Evolutionary conservation across 92 coral and sea anemone genomes (phyloP).

Genomic region (Plumapathes pennacea): DNA sequence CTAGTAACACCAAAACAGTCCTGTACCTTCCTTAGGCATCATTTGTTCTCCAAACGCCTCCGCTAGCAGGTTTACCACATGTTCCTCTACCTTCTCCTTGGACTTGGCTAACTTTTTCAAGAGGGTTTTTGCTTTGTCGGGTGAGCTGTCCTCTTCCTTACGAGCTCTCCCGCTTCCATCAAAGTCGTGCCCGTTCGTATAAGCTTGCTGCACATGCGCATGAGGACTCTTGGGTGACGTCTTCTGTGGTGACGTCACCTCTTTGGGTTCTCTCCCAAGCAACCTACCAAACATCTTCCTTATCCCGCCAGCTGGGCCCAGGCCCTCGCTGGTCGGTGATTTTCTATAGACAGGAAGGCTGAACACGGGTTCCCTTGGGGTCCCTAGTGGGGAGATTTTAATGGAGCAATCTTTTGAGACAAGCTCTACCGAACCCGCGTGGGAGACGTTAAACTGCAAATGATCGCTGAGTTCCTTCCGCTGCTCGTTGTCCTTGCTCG

Average conservation of each 20-base stretch:
- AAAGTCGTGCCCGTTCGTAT: not conserved
- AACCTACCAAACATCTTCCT: constrained; percentile 57
- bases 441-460: constrained; percentile 45
- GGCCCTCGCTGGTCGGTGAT: constrained; percentile 3
- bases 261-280: constrained; percentile 46
- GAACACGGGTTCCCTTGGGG: constrained; percentile 36
- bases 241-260: constrained; percentile 12
- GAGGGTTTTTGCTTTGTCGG: constrained; percentile 36
- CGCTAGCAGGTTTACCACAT: constrained; percentile 57
- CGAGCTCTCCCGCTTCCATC: not conserved
- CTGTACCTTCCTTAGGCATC: constrained; percentile 55
- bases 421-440: constrained; percentile 54
- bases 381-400: constrained; percentile 57
- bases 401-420: constrained; percentile 64
- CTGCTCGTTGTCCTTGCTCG: constrained; percentile 14
- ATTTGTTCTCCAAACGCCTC: constrained; percentile 78
- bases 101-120: constrained; percentile 56
- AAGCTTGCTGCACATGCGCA: not conserved
- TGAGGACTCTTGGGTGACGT: not conserved
- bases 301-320: constrained; percentile 61
- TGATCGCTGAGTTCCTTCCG: constrained; percentile 14
- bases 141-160: constrained; percentile 12
- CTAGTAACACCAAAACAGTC: not conserved
- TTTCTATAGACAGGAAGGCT: constrained; percentile 35
- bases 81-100: constrained; percentile 77